Evolutionary conservation across 2,113 vertebrate species (phyloP).

Genomic region (Athene noctua): DNA sequence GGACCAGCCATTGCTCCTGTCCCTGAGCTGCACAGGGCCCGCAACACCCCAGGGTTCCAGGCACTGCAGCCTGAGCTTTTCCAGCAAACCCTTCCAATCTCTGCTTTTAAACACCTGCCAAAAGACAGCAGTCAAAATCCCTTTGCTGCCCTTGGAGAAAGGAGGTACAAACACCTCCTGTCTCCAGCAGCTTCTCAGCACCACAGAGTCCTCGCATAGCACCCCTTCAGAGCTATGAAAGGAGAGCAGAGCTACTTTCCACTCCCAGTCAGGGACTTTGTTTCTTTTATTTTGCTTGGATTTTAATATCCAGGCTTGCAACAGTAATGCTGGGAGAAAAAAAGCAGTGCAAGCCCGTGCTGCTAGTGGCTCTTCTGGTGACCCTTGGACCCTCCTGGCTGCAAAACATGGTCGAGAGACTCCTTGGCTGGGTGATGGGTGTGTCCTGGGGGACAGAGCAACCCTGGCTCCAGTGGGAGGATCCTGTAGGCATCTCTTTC

Average conservation of each 20-base stretch:
- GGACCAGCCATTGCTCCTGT: not conserved
- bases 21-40: accelerated
- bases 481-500: not conserved
- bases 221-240: not conserved
- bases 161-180: not conserved
- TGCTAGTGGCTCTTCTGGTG: not conserved
- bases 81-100: not conserved
- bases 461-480: not conserved
- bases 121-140: not conserved
- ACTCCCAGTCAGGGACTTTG: accelerated
- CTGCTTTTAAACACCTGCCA: not conserved
- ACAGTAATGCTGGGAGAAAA: not conserved
- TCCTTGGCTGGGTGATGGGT: not conserved
- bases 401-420: accelerated
- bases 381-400: not conserved
- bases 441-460: not conserved
- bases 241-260: not conserved
- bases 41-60: not conserved
- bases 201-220: accelerated
- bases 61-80: too few relatives aligned
- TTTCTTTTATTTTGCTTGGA: not conserved
- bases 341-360: not conserved
- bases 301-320: not conserved
- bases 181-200: not conserved
- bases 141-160: not conserved